A percentile compares a stretch with the other conserved stretches of the same genome.
Evolutionary conservation across 2,888 invertebrate species (phyloP).

Genomic region (Dynastes maya): DNA sequence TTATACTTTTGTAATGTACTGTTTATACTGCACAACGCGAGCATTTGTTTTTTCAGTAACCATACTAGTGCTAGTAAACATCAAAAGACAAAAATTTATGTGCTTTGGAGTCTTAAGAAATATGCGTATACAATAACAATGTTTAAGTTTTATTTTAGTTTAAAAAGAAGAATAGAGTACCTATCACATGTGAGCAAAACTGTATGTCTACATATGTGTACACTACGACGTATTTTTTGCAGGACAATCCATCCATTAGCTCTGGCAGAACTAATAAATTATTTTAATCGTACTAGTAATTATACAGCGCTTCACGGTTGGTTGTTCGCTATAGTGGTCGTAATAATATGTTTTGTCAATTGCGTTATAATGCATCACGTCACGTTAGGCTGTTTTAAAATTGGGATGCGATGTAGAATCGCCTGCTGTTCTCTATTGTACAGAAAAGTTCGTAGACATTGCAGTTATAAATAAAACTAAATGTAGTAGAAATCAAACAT

Average conservation of each 20-base stretch:
- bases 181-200: neutral
- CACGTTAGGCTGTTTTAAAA: constrained; percentile 73
- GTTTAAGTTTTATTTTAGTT: too few species aligned
- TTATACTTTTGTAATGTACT: too few species aligned
- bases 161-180: too few species aligned
- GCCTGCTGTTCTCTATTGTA: constrained; percentile 87
- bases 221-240: neutral
- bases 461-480: neutral
- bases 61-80: too few species aligned
- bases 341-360: constrained; percentile 74
- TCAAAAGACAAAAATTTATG: too few species aligned
- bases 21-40: too few species aligned
- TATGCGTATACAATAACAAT: too few species aligned
- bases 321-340: constrained; percentile 77
- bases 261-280: constrained; percentile 77
- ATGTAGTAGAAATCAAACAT: constrained; percentile 8
- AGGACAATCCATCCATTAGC: constrained; percentile 78
- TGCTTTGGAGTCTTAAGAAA: too few species aligned
- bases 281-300: constrained; percentile 74
- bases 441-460: constrained; percentile 76
- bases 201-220: neutral
- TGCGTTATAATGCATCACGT: constrained; percentile 79
- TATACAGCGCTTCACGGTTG: constrained; percentile 76
- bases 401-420: constrained; percentile 85
- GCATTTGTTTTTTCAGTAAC: too few species aligned